phyloP scores from a whole-genome alignment of 2,113 vertebrate species.

The Conger conger region DNA sequence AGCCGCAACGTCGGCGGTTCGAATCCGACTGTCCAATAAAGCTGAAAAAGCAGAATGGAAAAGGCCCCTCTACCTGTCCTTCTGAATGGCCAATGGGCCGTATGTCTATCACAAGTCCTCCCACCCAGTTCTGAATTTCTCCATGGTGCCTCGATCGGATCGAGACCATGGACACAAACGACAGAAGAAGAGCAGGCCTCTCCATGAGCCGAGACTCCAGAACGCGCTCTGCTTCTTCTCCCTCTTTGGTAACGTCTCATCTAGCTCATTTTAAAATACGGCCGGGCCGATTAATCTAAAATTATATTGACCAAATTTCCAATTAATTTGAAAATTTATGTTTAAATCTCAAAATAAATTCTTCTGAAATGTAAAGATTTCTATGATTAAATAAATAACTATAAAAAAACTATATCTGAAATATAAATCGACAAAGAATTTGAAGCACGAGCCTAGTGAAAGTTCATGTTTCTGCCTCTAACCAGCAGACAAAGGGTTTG shows the following conservation, averaged over 20 bases:
- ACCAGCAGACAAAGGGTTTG: neutral
- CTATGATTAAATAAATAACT: slow-evolving; percentile 38
- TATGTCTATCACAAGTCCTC: neutral
- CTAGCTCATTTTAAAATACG: slow-evolving; percentile 56
- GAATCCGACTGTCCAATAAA: too few relatives aligned
- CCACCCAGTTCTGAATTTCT: slow-evolving; percentile 14
- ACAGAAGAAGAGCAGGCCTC: slow-evolving; percentile 19
- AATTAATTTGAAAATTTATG: slow-evolving; percentile 37
- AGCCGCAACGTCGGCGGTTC: too few relatives aligned
- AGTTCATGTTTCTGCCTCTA: slow-evolving; percentile 3
- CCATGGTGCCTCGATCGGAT: neutral
- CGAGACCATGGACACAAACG: too few relatives aligned
- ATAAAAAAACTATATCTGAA: slow-evolving; percentile 1
- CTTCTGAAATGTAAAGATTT: slow-evolving; percentile 24
- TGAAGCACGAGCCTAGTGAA: neutral
- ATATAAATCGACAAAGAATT: neutral
- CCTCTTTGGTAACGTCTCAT: neutral
- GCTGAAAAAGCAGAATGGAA: too few relatives aligned
- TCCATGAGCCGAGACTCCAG: neutral
- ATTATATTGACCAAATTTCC: slow-evolving; percentile 49
- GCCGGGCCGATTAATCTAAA: slow-evolving; percentile 58
- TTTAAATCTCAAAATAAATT: slow-evolving; percentile 42
- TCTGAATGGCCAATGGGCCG: neutral
- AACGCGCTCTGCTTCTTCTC: slow-evolving; percentile 31
- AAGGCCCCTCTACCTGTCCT: too few relatives aligned